Evolutionary conservation across 2,797 vertebrate species (phyloP).

Genomic region (Gymnodraco acuticeps): DNA sequence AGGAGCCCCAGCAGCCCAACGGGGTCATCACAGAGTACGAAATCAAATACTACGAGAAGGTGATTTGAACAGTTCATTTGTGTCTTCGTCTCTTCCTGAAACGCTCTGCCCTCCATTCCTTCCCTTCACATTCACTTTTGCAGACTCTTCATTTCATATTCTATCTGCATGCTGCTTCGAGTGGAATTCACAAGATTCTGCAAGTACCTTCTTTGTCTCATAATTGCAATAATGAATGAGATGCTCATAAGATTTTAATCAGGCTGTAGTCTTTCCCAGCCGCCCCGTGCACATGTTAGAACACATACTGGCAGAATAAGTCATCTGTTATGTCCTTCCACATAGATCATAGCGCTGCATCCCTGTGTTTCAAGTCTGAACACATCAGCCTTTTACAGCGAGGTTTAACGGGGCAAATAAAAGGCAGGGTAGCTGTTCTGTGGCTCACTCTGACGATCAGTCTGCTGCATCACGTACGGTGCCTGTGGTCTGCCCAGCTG

Average conservation of each 20-base stretch:
- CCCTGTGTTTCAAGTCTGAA: slow-evolving; percentile 59
- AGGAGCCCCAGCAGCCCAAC: slow-evolving; percentile 97
- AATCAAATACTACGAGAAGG: slow-evolving; percentile 99
- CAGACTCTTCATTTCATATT: slow-evolving; percentile 54
- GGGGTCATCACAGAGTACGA: slow-evolving; percentile 99
- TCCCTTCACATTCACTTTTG: slow-evolving; percentile 35
- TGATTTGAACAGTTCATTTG: slow-evolving; percentile 77
- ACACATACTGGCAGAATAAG: slow-evolving; percentile 55
- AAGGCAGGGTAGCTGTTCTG: slow-evolving; percentile 44
- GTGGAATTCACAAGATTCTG: slow-evolving; percentile 62
- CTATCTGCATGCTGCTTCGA: slow-evolving; percentile 47
- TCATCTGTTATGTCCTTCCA: slow-evolving; percentile 62
- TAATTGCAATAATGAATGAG: slow-evolving; percentile 83
- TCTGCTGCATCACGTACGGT: slow-evolving; percentile 68
- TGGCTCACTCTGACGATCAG: slow-evolving; percentile 57
- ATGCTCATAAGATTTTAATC: slow-evolving; percentile 83
- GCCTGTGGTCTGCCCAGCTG: slow-evolving; percentile 73
- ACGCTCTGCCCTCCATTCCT: background rate
- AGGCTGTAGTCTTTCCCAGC: slow-evolving; percentile 65
- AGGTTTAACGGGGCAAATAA: slow-evolving; percentile 69
- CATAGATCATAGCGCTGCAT: slow-evolving; percentile 52
- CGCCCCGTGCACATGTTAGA: slow-evolving; percentile 42
- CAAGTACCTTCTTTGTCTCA: slow-evolving; percentile 69
- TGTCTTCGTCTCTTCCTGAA: slow-evolving; percentile 10
- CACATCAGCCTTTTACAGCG: slow-evolving; percentile 67